Conservation (phyloP, 2,797 vertebrate genomes). For the Sebastes iracundus region DNA sequence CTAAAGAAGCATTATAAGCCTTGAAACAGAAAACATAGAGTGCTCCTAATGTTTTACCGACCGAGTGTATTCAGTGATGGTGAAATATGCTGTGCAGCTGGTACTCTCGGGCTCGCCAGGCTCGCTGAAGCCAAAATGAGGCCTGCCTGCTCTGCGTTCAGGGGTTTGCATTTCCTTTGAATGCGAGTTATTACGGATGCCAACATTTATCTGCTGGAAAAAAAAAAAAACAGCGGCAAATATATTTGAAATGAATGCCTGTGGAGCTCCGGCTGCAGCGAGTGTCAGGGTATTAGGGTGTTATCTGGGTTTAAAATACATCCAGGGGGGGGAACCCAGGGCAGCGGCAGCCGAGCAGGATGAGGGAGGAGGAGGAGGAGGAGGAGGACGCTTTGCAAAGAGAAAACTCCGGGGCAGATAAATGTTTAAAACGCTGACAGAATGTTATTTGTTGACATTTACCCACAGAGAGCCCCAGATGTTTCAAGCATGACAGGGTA, state of each 20-base stretch:
- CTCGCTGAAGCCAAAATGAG: slow-evolving; percentile 31
- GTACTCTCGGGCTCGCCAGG: neutral
- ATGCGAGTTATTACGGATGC: slow-evolving; percentile 34
- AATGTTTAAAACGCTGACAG: slow-evolving; percentile 74
- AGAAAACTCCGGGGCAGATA: slow-evolving; percentile 59
- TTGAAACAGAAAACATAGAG: neutral
- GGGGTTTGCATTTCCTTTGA: slow-evolving; percentile 48
- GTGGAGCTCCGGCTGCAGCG: slow-evolving; percentile 37
- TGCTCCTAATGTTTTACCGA: neutral
- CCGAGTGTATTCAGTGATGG: neutral
- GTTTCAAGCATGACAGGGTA: slow-evolving; percentile 69
- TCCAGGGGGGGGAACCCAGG: slow-evolving; percentile 40
- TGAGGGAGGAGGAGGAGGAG: neutral
- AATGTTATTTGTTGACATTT: slow-evolving; percentile 79
- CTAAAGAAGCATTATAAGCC: neutral
- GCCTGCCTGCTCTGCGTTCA: slow-evolving; percentile 30
- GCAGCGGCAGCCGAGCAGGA: slow-evolving; percentile 22
- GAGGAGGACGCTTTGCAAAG: slow-evolving; percentile 15
- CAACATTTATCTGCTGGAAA: slow-evolving; percentile 48
- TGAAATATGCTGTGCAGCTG: slow-evolving; percentile 8
- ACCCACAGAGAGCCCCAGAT: slow-evolving; percentile 64
- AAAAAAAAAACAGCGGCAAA: neutral
- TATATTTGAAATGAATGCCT: slow-evolving; percentile 52
- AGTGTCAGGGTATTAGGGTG: slow-evolving; percentile 55
- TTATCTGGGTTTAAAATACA: slow-evolving; percentile 73